Evolutionary conservation across 2,797 vertebrate species (phyloP).

Genomic region (Euthynnus affinis): DNA sequence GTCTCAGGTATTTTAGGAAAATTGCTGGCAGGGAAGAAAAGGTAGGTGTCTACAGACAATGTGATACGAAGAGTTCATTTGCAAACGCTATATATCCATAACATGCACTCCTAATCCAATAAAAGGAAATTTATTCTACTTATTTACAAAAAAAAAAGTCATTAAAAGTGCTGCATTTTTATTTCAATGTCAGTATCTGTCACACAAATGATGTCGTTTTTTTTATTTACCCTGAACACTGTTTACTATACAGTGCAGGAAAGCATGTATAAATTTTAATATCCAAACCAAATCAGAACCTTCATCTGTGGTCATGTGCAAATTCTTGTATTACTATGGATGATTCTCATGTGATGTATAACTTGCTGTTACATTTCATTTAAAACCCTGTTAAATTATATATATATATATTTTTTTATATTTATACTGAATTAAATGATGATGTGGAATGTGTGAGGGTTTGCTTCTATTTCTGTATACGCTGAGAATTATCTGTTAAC

Average conservation of each 20-base stretch:
- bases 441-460: neutral
- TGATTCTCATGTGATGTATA: constrained; percentile 6
- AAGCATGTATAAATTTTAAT: neutral
- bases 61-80: neutral
- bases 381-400: neutral
- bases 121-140: neutral
- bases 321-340: neutral
- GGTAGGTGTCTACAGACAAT: neutral
- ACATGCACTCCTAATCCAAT: neutral
- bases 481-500: too few relatives aligned
- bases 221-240: neutral
- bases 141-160: too few relatives aligned
- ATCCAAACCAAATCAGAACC: neutral
- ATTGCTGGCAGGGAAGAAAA: neutral
- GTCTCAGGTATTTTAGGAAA: neutral
- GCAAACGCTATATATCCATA: too few relatives aligned
- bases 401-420: too few relatives aligned
- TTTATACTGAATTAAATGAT: neutral
- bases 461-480: neutral
- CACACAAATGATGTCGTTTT: neutral
- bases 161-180: neutral
- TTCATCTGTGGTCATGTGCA: constrained; percentile 23
- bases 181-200: neutral
- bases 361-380: neutral
- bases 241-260: neutral